Evolutionary conservation across 2,888 invertebrate genomes (phyloP).

Genomic region (Eilema caniola): DNA sequence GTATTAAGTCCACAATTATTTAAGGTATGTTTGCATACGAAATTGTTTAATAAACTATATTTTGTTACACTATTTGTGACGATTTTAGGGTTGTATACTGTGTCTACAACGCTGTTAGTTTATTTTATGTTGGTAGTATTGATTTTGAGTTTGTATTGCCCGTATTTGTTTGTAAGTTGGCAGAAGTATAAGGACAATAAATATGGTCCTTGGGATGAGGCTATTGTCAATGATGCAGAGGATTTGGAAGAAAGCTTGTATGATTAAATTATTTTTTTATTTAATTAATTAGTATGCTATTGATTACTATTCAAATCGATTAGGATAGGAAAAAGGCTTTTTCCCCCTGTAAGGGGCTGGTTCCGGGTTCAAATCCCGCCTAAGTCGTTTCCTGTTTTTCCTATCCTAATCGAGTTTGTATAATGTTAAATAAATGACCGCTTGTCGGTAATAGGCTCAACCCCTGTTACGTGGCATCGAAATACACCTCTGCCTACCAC

Average conservation of each 20-base stretch:
- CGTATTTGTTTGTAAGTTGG: constrained; percentile 91
- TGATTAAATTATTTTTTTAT: too few species aligned
- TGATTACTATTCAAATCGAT: too few species aligned
- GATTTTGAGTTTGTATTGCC: constrained; percentile 91
- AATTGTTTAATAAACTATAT: constrained; percentile 84
- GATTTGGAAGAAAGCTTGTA: constrained; percentile 80
- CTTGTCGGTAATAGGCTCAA: background rate
- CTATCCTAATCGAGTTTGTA: too few species aligned
- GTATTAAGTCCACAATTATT: constrained; percentile 95
- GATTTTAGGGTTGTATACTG: constrained; percentile 81
- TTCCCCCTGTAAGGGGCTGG: too few species aligned
- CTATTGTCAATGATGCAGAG: constrained; percentile 90
- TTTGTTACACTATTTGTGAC: constrained; percentile 83
- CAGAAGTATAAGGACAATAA: constrained; percentile 96
- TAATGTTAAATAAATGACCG: constrained; percentile 27
- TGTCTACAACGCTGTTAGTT: constrained; percentile 87
- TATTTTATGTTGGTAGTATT: constrained; percentile 88
- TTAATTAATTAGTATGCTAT: too few species aligned
- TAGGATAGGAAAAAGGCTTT: too few species aligned
- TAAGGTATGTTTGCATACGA: constrained; percentile 87
- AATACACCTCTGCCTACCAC: too few species aligned
- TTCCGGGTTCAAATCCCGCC: too few species aligned
- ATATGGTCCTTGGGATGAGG: constrained; percentile 99
- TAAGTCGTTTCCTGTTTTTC: too few species aligned
- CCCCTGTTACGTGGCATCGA: too few species aligned